Conservation (phyloP, 2,113 vertebrate species). For the Petroica traversi region DNA sequence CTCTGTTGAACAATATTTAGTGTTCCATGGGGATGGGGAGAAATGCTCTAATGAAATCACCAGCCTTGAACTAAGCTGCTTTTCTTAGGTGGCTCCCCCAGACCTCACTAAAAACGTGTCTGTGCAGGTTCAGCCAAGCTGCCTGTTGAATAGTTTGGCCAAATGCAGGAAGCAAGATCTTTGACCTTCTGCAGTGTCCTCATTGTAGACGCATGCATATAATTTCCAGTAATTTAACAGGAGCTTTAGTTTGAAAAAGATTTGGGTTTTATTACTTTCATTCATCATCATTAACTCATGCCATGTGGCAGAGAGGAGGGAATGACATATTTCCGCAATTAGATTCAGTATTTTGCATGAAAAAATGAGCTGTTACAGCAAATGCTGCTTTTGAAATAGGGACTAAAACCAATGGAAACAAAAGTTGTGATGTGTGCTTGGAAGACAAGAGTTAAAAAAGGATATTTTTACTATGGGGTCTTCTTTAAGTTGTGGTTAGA, state of each 20-base stretch:
- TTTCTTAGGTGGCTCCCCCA: conserved; percentile 43
- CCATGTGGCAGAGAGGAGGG: conserved; percentile 47
- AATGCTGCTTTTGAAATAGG: conserved; percentile 44
- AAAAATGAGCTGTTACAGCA: conserved; percentile 66
- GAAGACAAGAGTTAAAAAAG: conserved; percentile 51
- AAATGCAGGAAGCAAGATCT: conserved; percentile 64
- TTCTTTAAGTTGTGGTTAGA: conserved; percentile 53
- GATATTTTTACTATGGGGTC: conserved; percentile 58
- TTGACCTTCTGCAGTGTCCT: conserved; percentile 70
- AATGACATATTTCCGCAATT: conserved; percentile 71
- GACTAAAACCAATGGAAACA: conserved; percentile 20
- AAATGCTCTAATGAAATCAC: conserved; percentile 46
- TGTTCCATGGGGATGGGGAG: neutral
- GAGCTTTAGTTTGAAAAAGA: conserved; percentile 73
- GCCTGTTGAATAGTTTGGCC: conserved; percentile 62
- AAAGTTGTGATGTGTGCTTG: conserved; percentile 45
- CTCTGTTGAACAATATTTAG: neutral
- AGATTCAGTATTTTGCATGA: conserved; percentile 70
- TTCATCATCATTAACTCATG: conserved; percentile 76
- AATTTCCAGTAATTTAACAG: conserved; percentile 73
- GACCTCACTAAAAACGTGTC: neutral
- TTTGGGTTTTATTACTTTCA: conserved; percentile 75
- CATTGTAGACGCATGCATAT: conserved; percentile 63
- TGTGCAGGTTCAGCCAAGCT: conserved; percentile 35
- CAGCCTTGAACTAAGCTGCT: conserved; percentile 27